Conservation (phyloP, 2,797 vertebrate genomes). For the Lepidocolaptes lacrymiger region DNA sequence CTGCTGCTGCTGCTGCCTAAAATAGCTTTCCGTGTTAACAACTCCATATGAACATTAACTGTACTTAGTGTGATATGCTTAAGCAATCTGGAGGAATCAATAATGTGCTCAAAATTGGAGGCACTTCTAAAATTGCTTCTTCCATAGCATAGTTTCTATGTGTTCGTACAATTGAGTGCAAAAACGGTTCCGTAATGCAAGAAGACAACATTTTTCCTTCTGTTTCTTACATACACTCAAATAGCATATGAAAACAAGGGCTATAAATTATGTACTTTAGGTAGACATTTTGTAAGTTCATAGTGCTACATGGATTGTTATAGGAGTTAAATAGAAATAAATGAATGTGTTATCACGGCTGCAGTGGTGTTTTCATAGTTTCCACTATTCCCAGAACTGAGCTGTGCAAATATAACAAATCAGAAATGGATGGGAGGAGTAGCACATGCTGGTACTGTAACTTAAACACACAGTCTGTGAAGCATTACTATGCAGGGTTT, state of each 20-base stretch:
- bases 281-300: not conserved
- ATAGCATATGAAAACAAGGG: not conserved
- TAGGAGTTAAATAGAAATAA: not conserved
- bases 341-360: not conserved
- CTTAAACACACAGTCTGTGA: not conserved
- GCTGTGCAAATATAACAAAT: not conserved
- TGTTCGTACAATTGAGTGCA: not conserved
- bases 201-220: not conserved
- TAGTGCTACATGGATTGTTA: not conserved
- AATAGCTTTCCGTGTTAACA: not conserved
- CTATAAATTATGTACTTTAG: not conserved
- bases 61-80: rapidly evolving
- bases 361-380: not conserved
- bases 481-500: not conserved
- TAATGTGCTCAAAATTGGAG: not conserved
- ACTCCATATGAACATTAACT: not conserved
- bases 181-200: not conserved
- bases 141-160: not conserved
- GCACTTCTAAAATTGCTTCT: not conserved
- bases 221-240: not conserved
- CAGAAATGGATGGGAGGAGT: not conserved
- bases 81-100: not conserved
- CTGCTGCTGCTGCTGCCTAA: not conserved
- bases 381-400: not conserved
- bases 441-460: not conserved